Evolutionary conservation across 2,888 invertebrate species (phyloP).

Genomic region (Hirtodrosophila duncani): DNA sequence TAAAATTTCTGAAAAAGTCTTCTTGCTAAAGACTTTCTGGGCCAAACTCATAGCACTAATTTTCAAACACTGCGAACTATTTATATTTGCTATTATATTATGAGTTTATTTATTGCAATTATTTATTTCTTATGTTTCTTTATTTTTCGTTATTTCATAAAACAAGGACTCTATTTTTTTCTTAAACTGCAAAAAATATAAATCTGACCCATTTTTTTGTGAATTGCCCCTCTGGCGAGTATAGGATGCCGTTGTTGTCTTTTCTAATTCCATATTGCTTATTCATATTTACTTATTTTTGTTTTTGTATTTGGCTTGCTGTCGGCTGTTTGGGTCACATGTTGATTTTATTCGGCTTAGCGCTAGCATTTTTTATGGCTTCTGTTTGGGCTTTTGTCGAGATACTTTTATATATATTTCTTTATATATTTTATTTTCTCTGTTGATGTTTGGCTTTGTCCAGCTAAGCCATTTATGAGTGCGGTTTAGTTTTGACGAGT

Average conservation of each 20-base stretch:
- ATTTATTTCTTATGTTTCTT: too few species aligned
- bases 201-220: slow-evolving; percentile 1
- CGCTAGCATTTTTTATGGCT: slow-evolving; percentile 44
- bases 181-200: too few species aligned
- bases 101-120: too few species aligned
- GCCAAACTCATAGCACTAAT: too few species aligned
- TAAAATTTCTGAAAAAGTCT: too few species aligned
- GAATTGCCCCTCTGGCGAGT: slow-evolving; percentile 19
- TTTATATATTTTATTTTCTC: too few species aligned
- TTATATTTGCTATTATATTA: too few species aligned
- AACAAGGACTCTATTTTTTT: too few species aligned
- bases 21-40: too few species aligned
- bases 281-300: slow-evolving; percentile 43
- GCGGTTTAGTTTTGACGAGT: slow-evolving; percentile 31
- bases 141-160: too few species aligned
- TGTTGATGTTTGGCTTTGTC: slow-evolving; percentile 4
- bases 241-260: slow-evolving; percentile 7
- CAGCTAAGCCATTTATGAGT: slow-evolving; percentile 38
- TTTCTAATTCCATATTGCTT: slow-evolving; percentile 29
- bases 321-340: slow-evolving; percentile 42
- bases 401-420: slow-evolving; percentile 4
- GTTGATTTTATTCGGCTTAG: slow-evolving; percentile 51
- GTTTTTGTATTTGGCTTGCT: slow-evolving; percentile 1
- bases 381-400: slow-evolving; percentile 27
- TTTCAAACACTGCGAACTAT: too few species aligned